Conservation (phyloP, 2,113 vertebrate species). For the Recurvirostra avosetta region DNA sequence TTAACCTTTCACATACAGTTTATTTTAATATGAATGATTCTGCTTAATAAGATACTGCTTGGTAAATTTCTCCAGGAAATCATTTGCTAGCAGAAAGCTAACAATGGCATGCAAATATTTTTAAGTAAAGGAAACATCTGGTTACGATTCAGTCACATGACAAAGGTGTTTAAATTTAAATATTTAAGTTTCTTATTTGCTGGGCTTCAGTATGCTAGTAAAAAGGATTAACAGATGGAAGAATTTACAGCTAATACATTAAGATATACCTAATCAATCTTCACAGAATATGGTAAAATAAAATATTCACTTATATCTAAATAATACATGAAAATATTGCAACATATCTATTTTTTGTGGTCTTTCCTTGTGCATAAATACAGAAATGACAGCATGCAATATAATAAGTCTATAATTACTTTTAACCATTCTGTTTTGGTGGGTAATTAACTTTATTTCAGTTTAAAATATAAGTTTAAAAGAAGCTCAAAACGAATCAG, state of each 20-base stretch:
- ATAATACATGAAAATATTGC: not conserved
- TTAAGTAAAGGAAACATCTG: not conserved
- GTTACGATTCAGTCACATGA: not conserved
- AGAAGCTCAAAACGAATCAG: not conserved
- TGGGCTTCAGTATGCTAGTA: not conserved
- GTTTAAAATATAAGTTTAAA: not conserved
- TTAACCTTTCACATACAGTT: not conserved
- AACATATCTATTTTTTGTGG: not conserved
- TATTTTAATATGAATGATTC: not conserved
- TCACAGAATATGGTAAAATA: not conserved
- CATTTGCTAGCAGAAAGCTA: not conserved
- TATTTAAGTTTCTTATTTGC: not conserved
- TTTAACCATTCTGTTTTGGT: not conserved
- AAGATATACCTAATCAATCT: not conserved
- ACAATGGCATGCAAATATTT: not conserved
- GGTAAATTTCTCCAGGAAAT: not conserved
- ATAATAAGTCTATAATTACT: not conserved
- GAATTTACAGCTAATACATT: not conserved
- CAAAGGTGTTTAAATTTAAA: not conserved
- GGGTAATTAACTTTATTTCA: not conserved
- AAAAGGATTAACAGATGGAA: not conserved
- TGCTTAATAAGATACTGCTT: not conserved
- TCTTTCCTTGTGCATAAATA: not conserved
- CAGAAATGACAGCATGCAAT: not conserved
- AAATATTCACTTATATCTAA: not conserved